phyloP scores from a whole-genome alignment of 2,888 invertebrate genomes.

The Alsophila aescularia region DNA sequence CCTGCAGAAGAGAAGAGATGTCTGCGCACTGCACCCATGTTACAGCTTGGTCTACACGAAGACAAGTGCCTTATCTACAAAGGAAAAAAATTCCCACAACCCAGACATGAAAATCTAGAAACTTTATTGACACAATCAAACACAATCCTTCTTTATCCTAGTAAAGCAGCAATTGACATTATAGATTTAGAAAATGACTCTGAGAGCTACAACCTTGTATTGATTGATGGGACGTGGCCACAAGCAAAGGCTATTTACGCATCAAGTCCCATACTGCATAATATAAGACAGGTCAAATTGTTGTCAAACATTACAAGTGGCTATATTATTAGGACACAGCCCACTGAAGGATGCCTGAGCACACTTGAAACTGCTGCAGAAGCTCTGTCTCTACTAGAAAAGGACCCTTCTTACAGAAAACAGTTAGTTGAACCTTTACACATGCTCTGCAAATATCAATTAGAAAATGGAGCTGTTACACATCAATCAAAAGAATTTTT shows the following conservation, averaged over 20 bases:
- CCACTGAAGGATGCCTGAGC: conserved; percentile 95
- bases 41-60: conserved; percentile 88
- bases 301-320: conserved; percentile 89
- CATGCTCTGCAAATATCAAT: conserved; percentile 93
- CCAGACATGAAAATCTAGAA: conserved; percentile 86
- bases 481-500: conserved; percentile 97
- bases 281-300: conserved; percentile 92
- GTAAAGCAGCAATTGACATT: conserved; percentile 89
- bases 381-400: conserved; percentile 91
- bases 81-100: conserved; percentile 93
- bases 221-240: conserved; percentile 98
- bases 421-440: conserved; percentile 91
- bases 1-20: conserved; percentile 96
- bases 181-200: conserved; percentile 72
- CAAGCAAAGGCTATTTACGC: conserved; percentile 97
- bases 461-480: conserved; percentile 95
- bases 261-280: conserved; percentile 90
- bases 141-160: conserved; percentile 92
- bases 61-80: conserved; percentile 91
- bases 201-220: conserved; percentile 89
- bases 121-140: conserved; percentile 87
- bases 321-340: conserved; percentile 97
- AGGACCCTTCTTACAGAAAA: conserved; percentile 86
- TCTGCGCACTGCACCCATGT: conserved; percentile 95
- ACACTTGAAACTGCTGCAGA: conserved; percentile 94